Evolutionary conservation across 2,113 vertebrate genomes (phyloP).

Genomic region (Dryoscopus gambensis): DNA sequence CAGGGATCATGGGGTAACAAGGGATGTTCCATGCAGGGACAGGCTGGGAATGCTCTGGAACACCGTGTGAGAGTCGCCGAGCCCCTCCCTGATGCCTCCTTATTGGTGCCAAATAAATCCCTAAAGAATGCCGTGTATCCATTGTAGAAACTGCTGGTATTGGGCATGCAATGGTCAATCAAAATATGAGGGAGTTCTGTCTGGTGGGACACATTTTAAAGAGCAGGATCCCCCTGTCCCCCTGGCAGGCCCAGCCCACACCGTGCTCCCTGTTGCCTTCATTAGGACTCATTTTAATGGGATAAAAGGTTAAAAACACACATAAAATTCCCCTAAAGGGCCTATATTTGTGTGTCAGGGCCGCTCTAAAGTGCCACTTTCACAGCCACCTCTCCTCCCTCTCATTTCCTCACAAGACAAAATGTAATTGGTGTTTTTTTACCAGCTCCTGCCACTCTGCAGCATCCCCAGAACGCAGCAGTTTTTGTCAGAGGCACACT

Average conservation of each 20-base stretch:
- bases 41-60: background rate
- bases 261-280: background rate
- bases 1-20: fast-evolving
- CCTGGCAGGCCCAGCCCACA: background rate
- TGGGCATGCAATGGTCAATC: background rate
- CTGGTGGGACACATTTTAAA: conserved; percentile 43
- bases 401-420: background rate
- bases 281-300: conserved; percentile 25
- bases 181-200: background rate
- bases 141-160: background rate
- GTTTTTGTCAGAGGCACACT: fast-evolving
- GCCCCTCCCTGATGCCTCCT: background rate
- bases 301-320: conserved; percentile 27
- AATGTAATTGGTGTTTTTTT: too few species aligned
- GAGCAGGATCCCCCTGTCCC: background rate
- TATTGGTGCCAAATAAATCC: background rate
- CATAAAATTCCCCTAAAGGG: background rate
- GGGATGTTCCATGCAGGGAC: background rate
- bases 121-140: background rate
- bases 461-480: background rate
- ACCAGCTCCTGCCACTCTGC: background rate
- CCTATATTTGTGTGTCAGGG: background rate
- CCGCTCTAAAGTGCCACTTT: background rate
- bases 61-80: fast-evolving
- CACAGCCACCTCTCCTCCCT: background rate